These are phyloP conservation scores for Jacana jacana DNA, from an alignment of 2,113 vertebrate species.

Conservation along the genomic window DNA sequence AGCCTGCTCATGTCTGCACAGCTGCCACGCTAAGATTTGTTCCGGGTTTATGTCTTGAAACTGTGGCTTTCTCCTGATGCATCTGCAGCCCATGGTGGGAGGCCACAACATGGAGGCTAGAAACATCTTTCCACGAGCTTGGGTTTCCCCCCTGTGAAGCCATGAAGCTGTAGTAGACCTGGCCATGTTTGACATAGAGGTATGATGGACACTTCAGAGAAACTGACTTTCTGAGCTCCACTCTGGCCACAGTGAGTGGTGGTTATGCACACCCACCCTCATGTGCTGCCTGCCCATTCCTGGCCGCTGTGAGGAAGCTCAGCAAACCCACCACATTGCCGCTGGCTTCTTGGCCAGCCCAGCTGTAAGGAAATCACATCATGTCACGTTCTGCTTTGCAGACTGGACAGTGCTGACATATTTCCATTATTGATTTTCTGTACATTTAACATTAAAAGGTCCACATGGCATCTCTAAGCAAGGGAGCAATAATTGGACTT, in stretches of 20 bases:
- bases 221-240: background rate
- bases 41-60: background rate
- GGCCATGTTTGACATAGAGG: background rate
- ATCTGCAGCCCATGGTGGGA: background rate
- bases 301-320: accelerated
- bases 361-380: background rate
- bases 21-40: accelerated
- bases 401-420: background rate
- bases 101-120: accelerated
- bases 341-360: background rate
- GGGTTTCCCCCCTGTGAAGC: background rate
- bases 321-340: accelerated
- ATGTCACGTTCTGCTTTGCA: background rate
- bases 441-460: background rate
- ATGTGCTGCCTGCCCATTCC: accelerated
- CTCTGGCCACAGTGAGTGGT: background rate
- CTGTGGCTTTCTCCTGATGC: background rate
- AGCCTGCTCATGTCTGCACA: background rate
- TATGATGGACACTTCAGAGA: background rate
- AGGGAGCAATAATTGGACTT: background rate
- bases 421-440: background rate
- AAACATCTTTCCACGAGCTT: background rate
- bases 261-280: background rate
- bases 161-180: background rate
- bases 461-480: background rate